phyloP scores from a whole-genome alignment of 2,113 vertebrate species.

The Gallinago undulata region DNA sequence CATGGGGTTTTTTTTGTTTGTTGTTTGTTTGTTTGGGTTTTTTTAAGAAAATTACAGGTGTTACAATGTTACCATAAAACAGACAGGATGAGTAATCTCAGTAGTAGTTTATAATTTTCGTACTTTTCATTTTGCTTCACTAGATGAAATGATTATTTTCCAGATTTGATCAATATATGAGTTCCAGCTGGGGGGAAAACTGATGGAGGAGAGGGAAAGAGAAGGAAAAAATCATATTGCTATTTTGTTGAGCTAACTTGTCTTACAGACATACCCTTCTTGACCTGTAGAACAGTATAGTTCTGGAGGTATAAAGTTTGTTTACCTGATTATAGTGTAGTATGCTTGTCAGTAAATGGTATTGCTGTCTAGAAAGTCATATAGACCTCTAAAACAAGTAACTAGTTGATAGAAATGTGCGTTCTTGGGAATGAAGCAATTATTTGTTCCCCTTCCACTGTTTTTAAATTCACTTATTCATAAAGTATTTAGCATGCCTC shows the following conservation, averaged over 20 bases:
- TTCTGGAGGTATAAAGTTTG: background rate
- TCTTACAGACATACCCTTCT: background rate
- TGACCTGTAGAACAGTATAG: background rate
- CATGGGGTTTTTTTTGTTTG: background rate
- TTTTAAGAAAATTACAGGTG: background rate
- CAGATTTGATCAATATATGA: background rate
- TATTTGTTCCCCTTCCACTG: background rate
- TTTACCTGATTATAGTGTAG: background rate
- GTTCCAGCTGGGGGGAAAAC: background rate
- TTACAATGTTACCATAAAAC: background rate
- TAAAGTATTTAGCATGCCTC: background rate
- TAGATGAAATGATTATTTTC: background rate
- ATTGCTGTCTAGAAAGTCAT: background rate
- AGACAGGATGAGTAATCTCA: background rate
- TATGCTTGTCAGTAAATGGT: background rate
- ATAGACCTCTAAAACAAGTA: background rate
- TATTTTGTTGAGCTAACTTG: background rate
- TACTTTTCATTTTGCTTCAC: background rate
- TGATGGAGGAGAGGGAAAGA: background rate
- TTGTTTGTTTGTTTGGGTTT: background rate
- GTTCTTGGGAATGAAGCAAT: background rate
- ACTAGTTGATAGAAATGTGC: background rate
- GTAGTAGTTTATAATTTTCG: background rate
- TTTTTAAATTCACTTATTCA: background rate
- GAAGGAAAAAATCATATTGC: background rate